These are phyloP conservation scores for Eledona agricola DNA, from an alignment of 2,888 invertebrate genomes.

Conservation along the genomic window DNA sequence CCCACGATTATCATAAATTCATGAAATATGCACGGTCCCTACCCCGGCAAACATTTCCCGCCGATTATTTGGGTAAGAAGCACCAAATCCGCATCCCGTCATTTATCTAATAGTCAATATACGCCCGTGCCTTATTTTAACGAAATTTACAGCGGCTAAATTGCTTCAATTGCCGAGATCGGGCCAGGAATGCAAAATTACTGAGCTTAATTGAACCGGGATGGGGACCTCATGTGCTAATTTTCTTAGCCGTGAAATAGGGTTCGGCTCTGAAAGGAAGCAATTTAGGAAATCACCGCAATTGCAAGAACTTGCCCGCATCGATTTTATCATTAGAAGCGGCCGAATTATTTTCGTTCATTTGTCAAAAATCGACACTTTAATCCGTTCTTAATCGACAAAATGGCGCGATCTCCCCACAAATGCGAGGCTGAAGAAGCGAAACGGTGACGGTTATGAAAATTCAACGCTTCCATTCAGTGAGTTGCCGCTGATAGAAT, in stretches of 20 bases:
- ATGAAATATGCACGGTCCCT: conserved; percentile 4
- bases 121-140: neutral
- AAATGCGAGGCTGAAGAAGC: conserved; percentile 1
- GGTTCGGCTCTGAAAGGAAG: conserved; percentile 1
- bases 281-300: conserved; percentile 6
- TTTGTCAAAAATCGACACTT: no score
- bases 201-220: conserved; percentile 6
- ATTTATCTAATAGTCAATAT: conserved; percentile 8
- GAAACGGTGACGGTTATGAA: conserved; percentile 12
- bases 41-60: conserved; percentile 1
- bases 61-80: conserved; percentile 11
- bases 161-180: neutral
- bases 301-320: conserved; percentile 6
- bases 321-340: conserved; percentile 27
- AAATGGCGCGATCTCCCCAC: conserved; percentile 1
- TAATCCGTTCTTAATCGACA: conserved; percentile 10
- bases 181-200: conserved; percentile 1
- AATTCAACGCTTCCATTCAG: conserved; percentile 10
- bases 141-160: conserved; percentile 1
- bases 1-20: conserved; percentile 21
- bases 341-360: conserved; percentile 17
- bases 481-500: conserved; percentile 11
- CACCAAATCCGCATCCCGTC: conserved; percentile 8
- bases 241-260: no score
- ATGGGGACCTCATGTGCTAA: neutral